Evolutionary conservation across 2,797 vertebrate genomes (phyloP), one percentile per base, ranked within the genome.

Genomic region (Myripristis murdjan): DNA sequence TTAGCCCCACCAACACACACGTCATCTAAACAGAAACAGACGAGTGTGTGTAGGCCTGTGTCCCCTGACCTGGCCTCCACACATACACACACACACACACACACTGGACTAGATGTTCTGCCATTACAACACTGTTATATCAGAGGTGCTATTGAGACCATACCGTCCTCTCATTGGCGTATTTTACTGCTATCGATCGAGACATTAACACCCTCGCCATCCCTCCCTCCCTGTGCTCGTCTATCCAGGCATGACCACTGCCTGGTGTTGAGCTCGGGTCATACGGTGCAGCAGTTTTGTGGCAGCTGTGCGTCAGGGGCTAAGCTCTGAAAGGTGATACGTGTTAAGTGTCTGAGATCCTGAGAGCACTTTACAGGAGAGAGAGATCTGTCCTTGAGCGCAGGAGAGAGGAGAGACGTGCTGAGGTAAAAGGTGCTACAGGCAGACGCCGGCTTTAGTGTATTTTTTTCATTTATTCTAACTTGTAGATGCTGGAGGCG

Each of bases 301-400:
- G 22, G 18, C 62, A 41, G 47, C 53, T 0, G 6, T 18, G 64
- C 23, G 51, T 70, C 58, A 60, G 14, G 3, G 51, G 51, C 41
- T 52, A 52, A 74, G 59, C 55, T 70, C 73, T 70, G 79, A 86
- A 80, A 85, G 65, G 64, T 5, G 49, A 83, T 73, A 59, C 28
- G 66, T 60, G 67, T 54, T 35, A 65, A 76, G 81, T 64, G 57
- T 23, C 46, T 70, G 64, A 62, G 75, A 64, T 64, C 51, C 55
- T 69, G 53, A 76, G 67, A 73, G 68, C 71, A 76, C 78, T 77
- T 82, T 49, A 41, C 35, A 62, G 52, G n/a, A n/a, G 43, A 63
- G 49, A 70, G 31, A 59, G 63, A 43, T 41, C n/a, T 2, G 61
- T 69, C 85, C 76, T 83, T 84, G 75, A 70, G 46, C 54, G 11